Evolutionary conservation across 2,797 vertebrate genomes (phyloP), one percentile per base, ranked within the genome.

Genomic region (Meda fulgida): DNA sequence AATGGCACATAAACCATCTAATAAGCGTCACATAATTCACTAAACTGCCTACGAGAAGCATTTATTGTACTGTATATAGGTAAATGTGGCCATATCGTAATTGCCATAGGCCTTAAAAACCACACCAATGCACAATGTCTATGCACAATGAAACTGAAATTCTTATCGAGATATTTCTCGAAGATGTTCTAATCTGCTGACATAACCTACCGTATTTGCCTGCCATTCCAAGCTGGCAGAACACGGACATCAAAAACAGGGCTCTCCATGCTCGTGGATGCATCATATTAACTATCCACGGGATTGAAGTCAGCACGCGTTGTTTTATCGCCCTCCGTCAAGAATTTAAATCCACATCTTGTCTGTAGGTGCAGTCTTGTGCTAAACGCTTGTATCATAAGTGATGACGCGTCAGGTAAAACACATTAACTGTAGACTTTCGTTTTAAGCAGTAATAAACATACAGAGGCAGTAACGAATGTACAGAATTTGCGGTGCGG

Each of bases 181-280:
- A 75, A 66, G 6, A 76, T 51, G 78, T 65, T 78, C 29, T 46
- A 11, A 29, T 67, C 21, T 21, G 23, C 13, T 16, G 19, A 19
- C 16, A 36, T 16, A 40, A 82, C 92, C 86, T 87, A 92, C 92
- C 92, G 88, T 92, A 92, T 92, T 86, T 90, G 87, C 84, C 89
- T 80, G 90, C 88, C 81, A 84, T 87, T 72, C 88, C 91, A 51
- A 91, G 81, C 87, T 92, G 91, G 70, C 87, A 90, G 75, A 89
- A 87, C 23, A 91, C 88, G 75, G 90, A 90, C 88, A 91, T 88
- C 77, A 90, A 80, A 85, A 89, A 84, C 84, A 92, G 71, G 55
- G 79, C 81, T 85, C 82, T 91, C 92, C 92, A 92, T 79, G 90
- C 84, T 72, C 89, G 86, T 55, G 87, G 86, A 87, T 86, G 89